Conservation (phyloP, 2,113 vertebrate genomes). For the Forbesichthys agassizii region DNA sequence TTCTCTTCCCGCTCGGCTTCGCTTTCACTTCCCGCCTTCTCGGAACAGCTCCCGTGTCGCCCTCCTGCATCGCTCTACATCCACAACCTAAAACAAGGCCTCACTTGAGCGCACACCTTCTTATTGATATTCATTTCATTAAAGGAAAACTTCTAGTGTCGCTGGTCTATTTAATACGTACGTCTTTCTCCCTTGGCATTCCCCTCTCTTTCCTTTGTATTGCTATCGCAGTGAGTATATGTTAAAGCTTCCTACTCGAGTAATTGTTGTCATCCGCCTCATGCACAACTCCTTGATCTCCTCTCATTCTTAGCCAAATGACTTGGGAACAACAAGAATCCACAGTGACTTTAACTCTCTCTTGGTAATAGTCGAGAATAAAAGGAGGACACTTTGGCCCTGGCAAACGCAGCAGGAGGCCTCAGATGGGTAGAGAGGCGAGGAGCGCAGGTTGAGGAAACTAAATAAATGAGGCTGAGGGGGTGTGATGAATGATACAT, state of each 20-base stretch:
- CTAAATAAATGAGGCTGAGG: conserved; percentile 19
- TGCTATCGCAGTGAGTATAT: too few species aligned
- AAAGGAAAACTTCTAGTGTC: too few species aligned
- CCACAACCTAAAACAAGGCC: neutral
- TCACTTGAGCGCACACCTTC: neutral
- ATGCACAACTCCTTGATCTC: conserved; percentile 15
- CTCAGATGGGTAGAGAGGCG: conserved; percentile 17
- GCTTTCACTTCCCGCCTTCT: conserved; percentile 54
- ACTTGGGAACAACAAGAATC: conserved; percentile 6
- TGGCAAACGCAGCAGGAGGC: conserved; percentile 27
- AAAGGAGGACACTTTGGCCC: conserved; percentile 29
- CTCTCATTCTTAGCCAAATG: conserved; percentile 11
- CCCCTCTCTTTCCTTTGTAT: too few species aligned
- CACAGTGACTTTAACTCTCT: neutral
- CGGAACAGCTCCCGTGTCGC: conserved; percentile 40
- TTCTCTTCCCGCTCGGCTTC: conserved; percentile 61
- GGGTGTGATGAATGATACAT: conserved; percentile 41
- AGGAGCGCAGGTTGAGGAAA: conserved; percentile 3
- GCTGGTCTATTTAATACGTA: neutral
- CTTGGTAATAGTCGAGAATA: conserved; percentile 36
- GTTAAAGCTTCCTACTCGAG: neutral
- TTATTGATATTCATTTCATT: too few species aligned
- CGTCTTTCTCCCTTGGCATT: neutral
- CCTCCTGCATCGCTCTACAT: neutral
- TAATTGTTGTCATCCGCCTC: conserved; percentile 9